These are phyloP conservation scores for Hypolimnas misippus DNA, from an alignment of 2,888 invertebrate species.

Conservation along the genomic window DNA sequence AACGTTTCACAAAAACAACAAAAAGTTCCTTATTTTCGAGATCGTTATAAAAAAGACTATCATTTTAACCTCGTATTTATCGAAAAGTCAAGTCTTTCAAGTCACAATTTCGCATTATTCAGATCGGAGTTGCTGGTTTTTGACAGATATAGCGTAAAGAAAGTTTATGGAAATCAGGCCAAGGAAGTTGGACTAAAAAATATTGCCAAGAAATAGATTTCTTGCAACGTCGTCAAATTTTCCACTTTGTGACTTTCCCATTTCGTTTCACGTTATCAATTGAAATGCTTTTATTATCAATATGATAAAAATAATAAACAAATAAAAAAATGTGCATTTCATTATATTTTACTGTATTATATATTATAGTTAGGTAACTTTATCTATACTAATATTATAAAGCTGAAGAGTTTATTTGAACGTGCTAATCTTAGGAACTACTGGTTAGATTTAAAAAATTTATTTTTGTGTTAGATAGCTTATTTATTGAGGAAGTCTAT, in stretches of 20 bases:
- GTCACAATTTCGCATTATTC: conserved; percentile 9
- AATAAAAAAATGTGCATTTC: no score
- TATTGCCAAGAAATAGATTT: conserved; percentile 16
- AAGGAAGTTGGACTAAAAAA: conserved; percentile 14
- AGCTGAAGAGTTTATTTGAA: no score
- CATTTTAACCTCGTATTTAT: not conserved
- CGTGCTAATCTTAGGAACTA: no score
- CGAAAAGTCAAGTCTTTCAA: not conserved
- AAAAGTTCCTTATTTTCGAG: not conserved
- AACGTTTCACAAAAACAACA: not conserved
- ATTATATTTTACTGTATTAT: no score
- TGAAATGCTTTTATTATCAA: not conserved
- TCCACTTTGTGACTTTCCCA: conserved; percentile 14
- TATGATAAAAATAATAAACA: conserved; percentile 19
- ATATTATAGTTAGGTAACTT: no score
- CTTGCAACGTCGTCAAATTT: conserved; percentile 20
- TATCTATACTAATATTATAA: no score
- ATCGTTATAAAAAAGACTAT: not conserved
- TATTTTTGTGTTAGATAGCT: no score
- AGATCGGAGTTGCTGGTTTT: not conserved
- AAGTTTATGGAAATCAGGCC: conserved; percentile 17
- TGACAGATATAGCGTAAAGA: conserved; percentile 27
- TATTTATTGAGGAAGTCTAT: no score
- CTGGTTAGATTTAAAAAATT: no score
- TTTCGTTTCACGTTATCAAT: not conserved